phyloP scores from a whole-genome alignment of 1,140 invertebrate species.

The Anoplolepis gracilipes region DNA sequence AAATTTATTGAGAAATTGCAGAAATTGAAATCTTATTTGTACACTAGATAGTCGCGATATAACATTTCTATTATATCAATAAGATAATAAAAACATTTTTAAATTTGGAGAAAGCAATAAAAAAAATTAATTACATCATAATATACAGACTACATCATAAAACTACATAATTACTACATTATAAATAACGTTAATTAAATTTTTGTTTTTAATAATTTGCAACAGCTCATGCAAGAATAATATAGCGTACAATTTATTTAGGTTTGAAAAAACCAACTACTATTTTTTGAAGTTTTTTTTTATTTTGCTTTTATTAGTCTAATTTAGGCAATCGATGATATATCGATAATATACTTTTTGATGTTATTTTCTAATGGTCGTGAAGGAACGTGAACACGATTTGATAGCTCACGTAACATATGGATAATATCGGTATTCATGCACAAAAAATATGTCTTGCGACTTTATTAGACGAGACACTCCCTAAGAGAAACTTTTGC shows the following conservation, averaged over 20 bases:
- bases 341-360: not conserved
- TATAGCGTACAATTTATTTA: not conserved
- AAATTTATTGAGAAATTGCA: not conserved
- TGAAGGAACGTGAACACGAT: not conserved
- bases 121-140: not conserved
- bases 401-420: conserved; percentile 23
- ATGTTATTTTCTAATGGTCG: not conserved
- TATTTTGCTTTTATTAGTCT: not conserved
- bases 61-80: not conserved
- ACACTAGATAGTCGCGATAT: not conserved
- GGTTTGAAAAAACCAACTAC: not conserved
- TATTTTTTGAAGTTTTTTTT: not conserved
- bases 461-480: conserved; percentile 57
- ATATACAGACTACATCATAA: too few relatives aligned
- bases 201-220: not conserved
- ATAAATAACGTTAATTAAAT: conserved; percentile 1
- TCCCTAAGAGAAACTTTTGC: conserved; percentile 65
- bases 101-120: not conserved
- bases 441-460: conserved; percentile 22
- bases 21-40: not conserved
- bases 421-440: not conserved
- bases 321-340: not conserved
- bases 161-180: too few relatives aligned
- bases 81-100: not conserved
- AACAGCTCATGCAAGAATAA: not conserved